Evolutionary conservation across 1,140 invertebrate species (phyloP), one percentile per base, ranked within the genome.

Genomic region (Patella vulgata): DNA sequence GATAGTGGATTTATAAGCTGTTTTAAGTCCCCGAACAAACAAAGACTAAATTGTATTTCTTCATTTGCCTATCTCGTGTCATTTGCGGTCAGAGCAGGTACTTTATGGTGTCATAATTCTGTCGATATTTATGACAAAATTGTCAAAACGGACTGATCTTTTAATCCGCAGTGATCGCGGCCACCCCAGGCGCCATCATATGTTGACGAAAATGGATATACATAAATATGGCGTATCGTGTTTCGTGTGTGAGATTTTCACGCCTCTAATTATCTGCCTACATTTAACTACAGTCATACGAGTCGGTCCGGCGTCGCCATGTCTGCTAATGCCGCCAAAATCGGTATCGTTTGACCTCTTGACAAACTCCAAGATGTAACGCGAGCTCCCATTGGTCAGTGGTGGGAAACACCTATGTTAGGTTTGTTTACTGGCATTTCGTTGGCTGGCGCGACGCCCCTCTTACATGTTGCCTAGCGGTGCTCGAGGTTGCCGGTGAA

Each of bases 281-380:
- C 46, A 23, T 48, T 28, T n/a, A 28, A 25, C 28, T 23, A 23
- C 28, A 48, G 46, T 25, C 14, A 23, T 5, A 14, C 23, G 23
- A 25, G 21, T 23, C 23, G 21, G 25, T 14, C 23, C 23, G 46
- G 46, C 46, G 46, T 21, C 46, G 23, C 23, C 14, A 23, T 25
- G 46, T 48, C 46, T 48, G 21, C 6, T 14, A 17, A 23, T 23
- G 21, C 46, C 28, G 46, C 28, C 28, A 25, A 48, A 23, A 48
- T 14, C 14, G 46, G 46, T 48, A 23, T 48, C 46, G 17, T 48
- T 48, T 48, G 46, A 48, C 46, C 46, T 23, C 46, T 48, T 48
- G 23, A 48, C 23, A 23, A 48, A 48, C 17, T 17, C 23, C 23
- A 4, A 17, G 17, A 25, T 48, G 46, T 48, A 48, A 48, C 46